These are phyloP conservation scores for Cylas formicarius DNA, from an alignment of 1,140 invertebrate genomes.

Conservation along the genomic window DNA sequence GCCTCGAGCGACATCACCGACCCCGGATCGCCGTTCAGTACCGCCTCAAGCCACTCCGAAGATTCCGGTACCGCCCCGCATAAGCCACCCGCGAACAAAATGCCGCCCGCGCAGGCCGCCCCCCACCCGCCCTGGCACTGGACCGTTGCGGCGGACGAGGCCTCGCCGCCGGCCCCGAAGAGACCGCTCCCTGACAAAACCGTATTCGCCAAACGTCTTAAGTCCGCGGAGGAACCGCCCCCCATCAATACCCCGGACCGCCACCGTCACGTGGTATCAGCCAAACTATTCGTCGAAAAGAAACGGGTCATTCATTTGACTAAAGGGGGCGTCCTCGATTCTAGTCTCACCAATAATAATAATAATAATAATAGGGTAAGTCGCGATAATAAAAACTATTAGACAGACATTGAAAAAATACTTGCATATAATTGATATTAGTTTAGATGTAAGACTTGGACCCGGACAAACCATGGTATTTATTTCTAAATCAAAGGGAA, in stretches of 20 bases:
- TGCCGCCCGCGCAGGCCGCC: constrained; percentile 45
- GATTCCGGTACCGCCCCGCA: constrained; percentile 32
- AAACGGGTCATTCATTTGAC: constrained; percentile 7
- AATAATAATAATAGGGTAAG: constrained; percentile 17
- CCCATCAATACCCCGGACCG: constrained; percentile 11
- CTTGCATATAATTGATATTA: too few relatives aligned
- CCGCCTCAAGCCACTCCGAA: constrained; percentile 44
- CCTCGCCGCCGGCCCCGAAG: constrained; percentile 28
- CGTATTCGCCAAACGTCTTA: constrained; percentile 27
- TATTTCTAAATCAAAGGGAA: too few relatives aligned
- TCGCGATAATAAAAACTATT: too few relatives aligned
- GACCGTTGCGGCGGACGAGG: constrained; percentile 36
- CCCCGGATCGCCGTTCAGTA: constrained; percentile 71
- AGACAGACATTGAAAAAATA: too few relatives aligned
- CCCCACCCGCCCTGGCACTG: constrained; percentile 42
- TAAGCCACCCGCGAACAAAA: constrained; percentile 37
- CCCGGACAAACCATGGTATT: too few relatives aligned
- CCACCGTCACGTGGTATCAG: constrained; percentile 24
- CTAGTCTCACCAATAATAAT: constrained; percentile 22
- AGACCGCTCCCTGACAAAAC: constrained; percentile 31
- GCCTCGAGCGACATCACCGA: constrained; percentile 70
- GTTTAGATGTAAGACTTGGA: too few relatives aligned
- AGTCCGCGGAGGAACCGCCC: constrained; percentile 19
- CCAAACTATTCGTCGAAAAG: constrained; percentile 14
- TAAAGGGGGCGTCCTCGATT: constrained; percentile 13